phyloP scores from a whole-genome alignment of 2,888 invertebrate genomes.

The Aproaerema taeniolella region DNA sequence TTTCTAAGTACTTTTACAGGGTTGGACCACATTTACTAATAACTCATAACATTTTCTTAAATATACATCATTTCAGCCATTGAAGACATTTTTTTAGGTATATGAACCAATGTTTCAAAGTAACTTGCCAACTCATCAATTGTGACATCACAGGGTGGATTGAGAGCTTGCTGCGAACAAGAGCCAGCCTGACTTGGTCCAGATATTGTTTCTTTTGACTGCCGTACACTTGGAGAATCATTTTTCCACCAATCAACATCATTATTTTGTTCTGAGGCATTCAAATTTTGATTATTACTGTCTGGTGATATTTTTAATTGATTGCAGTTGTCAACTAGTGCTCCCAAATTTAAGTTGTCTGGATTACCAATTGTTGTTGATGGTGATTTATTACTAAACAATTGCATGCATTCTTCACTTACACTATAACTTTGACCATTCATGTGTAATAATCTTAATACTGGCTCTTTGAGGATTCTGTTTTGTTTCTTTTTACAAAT shows the following conservation, averaged over 20 bases:
- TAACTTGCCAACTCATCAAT: slow-evolving; percentile 97
- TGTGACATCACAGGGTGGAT: slow-evolving; percentile 89
- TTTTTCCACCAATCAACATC: slow-evolving; percentile 53
- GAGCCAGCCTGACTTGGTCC: slow-evolving; percentile 55
- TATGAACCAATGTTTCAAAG: slow-evolving; percentile 96
- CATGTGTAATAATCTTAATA: slow-evolving; percentile 66
- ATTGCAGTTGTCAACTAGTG: slow-evolving; percentile 63
- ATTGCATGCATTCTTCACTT: slow-evolving; percentile 25
- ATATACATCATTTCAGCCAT: slow-evolving; percentile 99
- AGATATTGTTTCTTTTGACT: slow-evolving; percentile 31
- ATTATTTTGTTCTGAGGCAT: slow-evolving; percentile 27
- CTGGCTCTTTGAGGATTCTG: slow-evolving; percentile 76
- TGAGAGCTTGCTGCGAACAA: slow-evolving; percentile 88
- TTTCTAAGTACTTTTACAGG: too few species aligned
- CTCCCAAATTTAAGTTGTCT: slow-evolving; percentile 51
- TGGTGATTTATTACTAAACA: slow-evolving; percentile 25
- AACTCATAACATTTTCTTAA: slow-evolving; percentile 50
- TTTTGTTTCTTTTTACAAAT: slow-evolving; percentile 57
- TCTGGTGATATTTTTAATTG: slow-evolving; percentile 58
- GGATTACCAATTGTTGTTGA: slow-evolving; percentile 27
- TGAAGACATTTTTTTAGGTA: slow-evolving; percentile 97
- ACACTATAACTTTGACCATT: slow-evolving; percentile 26
- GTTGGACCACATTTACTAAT: slow-evolving; percentile 3
- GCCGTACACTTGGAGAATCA: slow-evolving; percentile 31
- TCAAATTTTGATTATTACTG: slow-evolving; percentile 25